Evolutionary conservation across 1,140 invertebrate genomes (phyloP), one percentile per base, ranked within the genome.

Genomic region (Leptinotarsa defecta): DNA sequence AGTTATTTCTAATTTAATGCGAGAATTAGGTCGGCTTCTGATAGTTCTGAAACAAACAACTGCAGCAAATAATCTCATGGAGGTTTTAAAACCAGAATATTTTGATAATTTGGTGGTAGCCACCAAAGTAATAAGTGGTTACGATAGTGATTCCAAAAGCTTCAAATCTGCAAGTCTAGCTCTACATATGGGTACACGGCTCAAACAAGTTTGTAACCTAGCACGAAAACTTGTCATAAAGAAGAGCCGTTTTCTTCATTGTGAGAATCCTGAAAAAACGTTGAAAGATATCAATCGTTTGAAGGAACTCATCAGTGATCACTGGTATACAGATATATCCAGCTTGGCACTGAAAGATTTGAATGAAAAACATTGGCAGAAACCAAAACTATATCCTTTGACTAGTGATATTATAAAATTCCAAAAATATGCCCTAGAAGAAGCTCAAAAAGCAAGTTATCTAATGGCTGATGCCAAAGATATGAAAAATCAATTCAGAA

Each of bases 331-430:
- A 11, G 80, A 81, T 70, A 27, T 81, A 48, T 71, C 73, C 19
- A 80, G 76, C 64, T 22, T 80, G 17, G 78, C 78, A 22, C 67
- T 78, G 15, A 78, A 79, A 78, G 61, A 78, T 75, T 62, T 81
- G 71, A 80, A 81, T 68, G 74, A 78, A 71, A 76, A 76, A 64
- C 73, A 75, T 22, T 77, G 68, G 69, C 15, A 78, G 19, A 80
- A 80, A 65, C 78, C 78, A 1, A 75, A 69, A 68, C 68, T 81
- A 15, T 68, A 78, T 43, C 74, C 76, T 11, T 62, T 80, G 17
- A 78, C 75, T 57, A 72, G 67, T 24, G 77, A 79, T 19, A 48
- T 81, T 20, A 73, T 80, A 4, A 68, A 70, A 52, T 80, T 81
- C 74, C 63, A 77, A 48, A 34, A 78, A 64, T 80, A 6, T 17